These are phyloP conservation scores for Macrobrachium nipponense DNA, from an alignment of 1,140 invertebrate genomes.

Conservation along the genomic window DNA sequence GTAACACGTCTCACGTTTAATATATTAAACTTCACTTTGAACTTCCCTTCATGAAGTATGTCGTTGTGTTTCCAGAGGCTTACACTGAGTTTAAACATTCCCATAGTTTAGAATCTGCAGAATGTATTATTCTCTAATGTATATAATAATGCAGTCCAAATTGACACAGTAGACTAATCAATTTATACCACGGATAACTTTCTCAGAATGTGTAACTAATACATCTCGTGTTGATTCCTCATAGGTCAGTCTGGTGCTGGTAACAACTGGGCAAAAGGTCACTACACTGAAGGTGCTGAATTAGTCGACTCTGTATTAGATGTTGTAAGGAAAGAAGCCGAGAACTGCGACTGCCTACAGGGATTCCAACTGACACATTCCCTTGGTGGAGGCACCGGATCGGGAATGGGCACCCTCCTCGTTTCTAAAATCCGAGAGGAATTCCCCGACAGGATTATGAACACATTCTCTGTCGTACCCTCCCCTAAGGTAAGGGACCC, in stretches of 20 bases:
- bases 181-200: not conserved
- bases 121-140: too few species aligned
- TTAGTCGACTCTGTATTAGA: conserved; percentile 51
- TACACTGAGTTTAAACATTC: too few species aligned
- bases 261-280: conserved; percentile 58
- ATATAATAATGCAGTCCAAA: too few species aligned
- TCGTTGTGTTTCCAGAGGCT: too few species aligned
- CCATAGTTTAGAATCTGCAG: too few species aligned
- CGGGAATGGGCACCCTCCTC: conserved; percentile 52
- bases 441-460: conserved; percentile 57
- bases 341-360: conserved; percentile 52
- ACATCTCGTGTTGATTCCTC: not conserved
- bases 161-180: too few species aligned
- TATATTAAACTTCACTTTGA: too few species aligned
- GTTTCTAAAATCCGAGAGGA: conserved; percentile 54
- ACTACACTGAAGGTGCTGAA: conserved; percentile 56
- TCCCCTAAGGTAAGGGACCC: conserved; percentile 38
- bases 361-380: conserved; percentile 55
- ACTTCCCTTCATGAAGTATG: too few species aligned
- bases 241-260: conserved; percentile 54
- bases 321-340: conserved; percentile 53
- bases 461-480: conserved; percentile 54
- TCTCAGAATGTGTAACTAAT: too few species aligned
- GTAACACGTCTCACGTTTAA: too few species aligned
- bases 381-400: conserved; percentile 50